Conservation (phyloP, 2,113 vertebrate species). For the Cynocephalus volans region DNA sequence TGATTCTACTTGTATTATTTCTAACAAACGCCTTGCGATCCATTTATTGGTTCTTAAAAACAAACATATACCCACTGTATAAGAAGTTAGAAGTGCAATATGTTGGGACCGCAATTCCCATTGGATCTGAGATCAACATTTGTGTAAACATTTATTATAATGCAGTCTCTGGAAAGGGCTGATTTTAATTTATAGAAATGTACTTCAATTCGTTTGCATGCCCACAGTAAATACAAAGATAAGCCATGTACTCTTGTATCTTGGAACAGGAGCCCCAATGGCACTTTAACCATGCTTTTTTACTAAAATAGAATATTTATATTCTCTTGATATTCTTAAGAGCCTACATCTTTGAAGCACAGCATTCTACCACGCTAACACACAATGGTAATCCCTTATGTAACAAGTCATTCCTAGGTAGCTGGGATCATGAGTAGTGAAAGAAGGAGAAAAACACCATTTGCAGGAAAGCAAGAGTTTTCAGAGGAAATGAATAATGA, state of each 20-base stretch:
- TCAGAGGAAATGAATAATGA: slow-evolving; percentile 28
- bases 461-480: slow-evolving; percentile 41
- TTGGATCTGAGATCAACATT: slow-evolving; percentile 40
- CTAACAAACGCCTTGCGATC: slow-evolving; percentile 8
- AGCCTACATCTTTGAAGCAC: slow-evolving; percentile 10
- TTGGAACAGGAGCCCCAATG: background rate
- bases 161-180: slow-evolving; percentile 44
- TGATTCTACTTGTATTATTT: background rate
- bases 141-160: slow-evolving; percentile 37
- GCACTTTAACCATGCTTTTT: background rate
- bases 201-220: background rate
- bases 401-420: slow-evolving; percentile 68
- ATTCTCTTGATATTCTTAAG: background rate
- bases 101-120: background rate
- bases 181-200: background rate
- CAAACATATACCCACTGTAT: background rate
- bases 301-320: background rate
- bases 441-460: slow-evolving; percentile 2
- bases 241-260: background rate
- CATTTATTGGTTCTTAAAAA: background rate
- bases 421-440: slow-evolving; percentile 17
- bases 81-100: slow-evolving; percentile 20
- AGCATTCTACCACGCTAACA: background rate
- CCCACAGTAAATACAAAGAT: background rate
- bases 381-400: slow-evolving; percentile 62